Conservation (phyloP, 2,113 vertebrate species). For the Lophius piscatorius region DNA sequence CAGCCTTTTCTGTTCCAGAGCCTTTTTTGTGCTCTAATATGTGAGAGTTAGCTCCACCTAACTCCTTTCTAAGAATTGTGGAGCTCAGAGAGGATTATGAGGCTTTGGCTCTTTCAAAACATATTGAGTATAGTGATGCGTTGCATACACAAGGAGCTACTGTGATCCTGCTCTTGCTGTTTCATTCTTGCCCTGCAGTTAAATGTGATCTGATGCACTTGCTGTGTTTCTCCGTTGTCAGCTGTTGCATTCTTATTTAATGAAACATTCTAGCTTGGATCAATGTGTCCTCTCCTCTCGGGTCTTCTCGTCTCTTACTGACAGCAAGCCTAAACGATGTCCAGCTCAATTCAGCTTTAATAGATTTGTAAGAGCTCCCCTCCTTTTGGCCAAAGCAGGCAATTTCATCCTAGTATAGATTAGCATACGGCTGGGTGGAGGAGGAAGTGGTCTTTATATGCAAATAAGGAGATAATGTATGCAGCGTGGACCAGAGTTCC, state of each 20-base stretch:
- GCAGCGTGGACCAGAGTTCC: slow-evolving; percentile 55
- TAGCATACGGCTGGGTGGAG: slow-evolving; percentile 72
- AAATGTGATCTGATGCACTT: slow-evolving; percentile 54
- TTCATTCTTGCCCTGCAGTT: slow-evolving; percentile 51
- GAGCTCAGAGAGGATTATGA: slow-evolving; percentile 57
- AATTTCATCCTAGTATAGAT: slow-evolving; percentile 74
- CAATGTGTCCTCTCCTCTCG: slow-evolving; percentile 11
- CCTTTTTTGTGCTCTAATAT: slow-evolving; percentile 52
- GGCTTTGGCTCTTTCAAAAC: slow-evolving; percentile 63
- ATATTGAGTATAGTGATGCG: slow-evolving; percentile 51
- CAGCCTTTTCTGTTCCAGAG: slow-evolving; percentile 45
- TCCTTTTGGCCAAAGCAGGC: slow-evolving; percentile 64
- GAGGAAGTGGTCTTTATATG: slow-evolving; percentile 79
- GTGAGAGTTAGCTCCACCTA: slow-evolving; percentile 59
- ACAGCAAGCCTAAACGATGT: slow-evolving; percentile 32
- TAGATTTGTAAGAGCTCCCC: slow-evolving; percentile 62
- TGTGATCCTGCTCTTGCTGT: slow-evolving; percentile 57
- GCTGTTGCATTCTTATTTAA: slow-evolving; percentile 27
- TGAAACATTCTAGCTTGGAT: slow-evolving; percentile 28
- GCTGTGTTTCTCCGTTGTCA: background rate
- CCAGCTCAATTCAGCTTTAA: slow-evolving; percentile 60
- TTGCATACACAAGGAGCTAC: slow-evolving; percentile 36
- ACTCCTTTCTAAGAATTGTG: slow-evolving; percentile 56
- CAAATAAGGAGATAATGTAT: slow-evolving; percentile 70
- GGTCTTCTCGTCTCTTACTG: slow-evolving; percentile 6